A percentile compares a stretch with the other conserved stretches of the same genome.
These are phyloP conservation scores for Cryptocephalus moraei DNA, from an alignment of 2,888 invertebrate species.

Conservation along the genomic window DNA sequence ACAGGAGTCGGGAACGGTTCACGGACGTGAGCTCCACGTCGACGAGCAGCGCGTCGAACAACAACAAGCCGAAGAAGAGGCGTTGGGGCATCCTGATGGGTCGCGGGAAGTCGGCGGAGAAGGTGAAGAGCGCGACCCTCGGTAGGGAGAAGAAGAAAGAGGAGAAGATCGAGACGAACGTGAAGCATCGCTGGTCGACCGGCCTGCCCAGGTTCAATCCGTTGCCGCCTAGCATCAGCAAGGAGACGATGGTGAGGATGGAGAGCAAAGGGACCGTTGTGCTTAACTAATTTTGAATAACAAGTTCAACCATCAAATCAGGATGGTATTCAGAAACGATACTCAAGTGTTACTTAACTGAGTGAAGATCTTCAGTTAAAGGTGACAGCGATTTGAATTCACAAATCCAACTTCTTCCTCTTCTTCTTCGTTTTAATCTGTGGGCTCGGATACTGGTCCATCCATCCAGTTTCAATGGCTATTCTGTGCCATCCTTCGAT, in stretches of 20 bases:
- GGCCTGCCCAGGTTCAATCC: conserved; percentile 61
- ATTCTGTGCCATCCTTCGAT: no score
- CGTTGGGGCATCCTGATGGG: conserved; percentile 63
- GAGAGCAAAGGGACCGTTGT: no score
- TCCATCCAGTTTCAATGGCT: no score
- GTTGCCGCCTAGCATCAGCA: conserved; percentile 64
- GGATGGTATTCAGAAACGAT: no score
- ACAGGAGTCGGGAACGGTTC: conserved; percentile 4
- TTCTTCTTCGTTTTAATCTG: no score
- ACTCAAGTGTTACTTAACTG: no score
- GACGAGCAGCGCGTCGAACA: conserved; percentile 16
- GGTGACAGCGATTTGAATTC: no score
- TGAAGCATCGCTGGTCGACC: conserved; percentile 60
- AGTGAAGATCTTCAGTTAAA: no score
- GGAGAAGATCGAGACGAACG: conserved; percentile 40
- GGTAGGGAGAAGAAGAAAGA: conserved; percentile 53
- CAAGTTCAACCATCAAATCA: no score
- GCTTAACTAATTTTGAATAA: no score
- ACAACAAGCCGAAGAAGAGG: conserved; percentile 42
- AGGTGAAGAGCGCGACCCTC: conserved; percentile 57
- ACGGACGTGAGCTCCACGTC: conserved; percentile 20
- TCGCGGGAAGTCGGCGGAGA: conserved; percentile 46
- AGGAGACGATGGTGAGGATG: conserved; percentile 62
- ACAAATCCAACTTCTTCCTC: no score
- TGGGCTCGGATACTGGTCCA: no score